Conservation (phyloP, 2,797 vertebrate genomes). For the Ispidina lecontei region DNA sequence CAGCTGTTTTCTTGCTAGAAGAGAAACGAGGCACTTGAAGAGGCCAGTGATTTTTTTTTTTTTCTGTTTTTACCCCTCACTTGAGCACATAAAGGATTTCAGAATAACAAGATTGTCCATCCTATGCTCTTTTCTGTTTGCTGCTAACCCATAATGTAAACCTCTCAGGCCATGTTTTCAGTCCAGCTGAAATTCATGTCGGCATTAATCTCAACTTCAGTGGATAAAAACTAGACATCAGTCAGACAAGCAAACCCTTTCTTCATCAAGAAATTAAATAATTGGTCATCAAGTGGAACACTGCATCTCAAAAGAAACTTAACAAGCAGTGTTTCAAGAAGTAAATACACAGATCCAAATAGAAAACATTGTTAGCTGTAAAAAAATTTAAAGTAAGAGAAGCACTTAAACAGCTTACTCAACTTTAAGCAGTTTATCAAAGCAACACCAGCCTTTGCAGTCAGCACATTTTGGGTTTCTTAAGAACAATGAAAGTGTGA, state of each 20-base stretch:
- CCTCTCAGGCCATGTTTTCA: neutral
- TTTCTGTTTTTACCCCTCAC: neutral
- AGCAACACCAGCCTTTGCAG: constrained; percentile 33
- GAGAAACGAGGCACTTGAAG: neutral
- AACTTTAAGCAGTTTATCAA: constrained; percentile 49
- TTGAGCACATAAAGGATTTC: neutral
- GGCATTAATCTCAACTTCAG: neutral
- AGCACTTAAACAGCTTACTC: constrained; percentile 37
- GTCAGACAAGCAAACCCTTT: neutral
- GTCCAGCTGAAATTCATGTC: neutral
- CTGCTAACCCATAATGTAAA: neutral
- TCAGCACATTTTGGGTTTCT: constrained; percentile 23
- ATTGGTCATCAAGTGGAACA: neutral
- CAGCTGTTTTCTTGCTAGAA: neutral
- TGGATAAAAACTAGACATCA: neutral
- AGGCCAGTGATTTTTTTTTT: neutral
- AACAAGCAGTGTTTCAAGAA: neutral
- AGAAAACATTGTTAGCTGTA: neutral
- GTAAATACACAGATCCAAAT: neutral
- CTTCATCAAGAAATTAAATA: neutral
- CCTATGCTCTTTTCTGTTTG: neutral
- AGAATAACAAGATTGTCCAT: neutral
- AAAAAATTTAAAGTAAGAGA: neutral
- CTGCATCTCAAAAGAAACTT: neutral
- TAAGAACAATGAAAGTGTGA: constrained; percentile 26